Base-by-base conservation (phyloP, 1,140 invertebrate genomes). In the Condylostylus longicornis region DNA sequence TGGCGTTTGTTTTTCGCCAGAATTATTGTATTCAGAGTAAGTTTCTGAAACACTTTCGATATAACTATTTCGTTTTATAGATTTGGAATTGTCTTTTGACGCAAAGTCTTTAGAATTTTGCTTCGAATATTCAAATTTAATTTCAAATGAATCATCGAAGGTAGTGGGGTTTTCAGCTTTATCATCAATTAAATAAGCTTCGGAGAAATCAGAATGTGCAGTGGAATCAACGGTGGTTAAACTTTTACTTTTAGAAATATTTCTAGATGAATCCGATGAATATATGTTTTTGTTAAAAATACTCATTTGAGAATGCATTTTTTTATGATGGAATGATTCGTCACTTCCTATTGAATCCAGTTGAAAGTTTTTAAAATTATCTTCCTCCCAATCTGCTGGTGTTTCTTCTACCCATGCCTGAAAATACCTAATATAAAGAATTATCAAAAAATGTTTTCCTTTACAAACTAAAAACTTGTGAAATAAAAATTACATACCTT, bases 341-440 rank as follows among this genome's bases (percentile, higher is more conserved):
- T 25, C 23, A n/a, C n/a, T n/a, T n/a, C n/a, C n/a, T n/a, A n/a
- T n/a, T n/a, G 13, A 18, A 40, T 13, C 22, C 23, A n/a, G n/a
- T n/a, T n/a, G n/a, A n/a, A n/a, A n/a, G n/a, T n/a, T n/a, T n/a
- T n/a, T n/a, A n/a, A n/a, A n/a, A n/a, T n/a, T n/a, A n/a, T 77
- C 63, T 51, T 90, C 77, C 60, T 89, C 78, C 87, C 88, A 95
- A 1, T 75, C 79, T 8, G 67, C 56, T 5, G 93, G 90, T 18
- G 91, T 90, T 33, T 74, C 74, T 63, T 97, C 91, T 1, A 89
- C 58, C 93, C 91, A 97, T 0, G 88, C 78, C 66, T 90, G 80
- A 53, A 86, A 91, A 58, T 84, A 90, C 13, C 86, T 64, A 12
- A 93, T 86, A 48, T 19, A 20, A 35, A 29, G 10, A 17, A 37